phyloP scores from a whole-genome alignment of 2,113 vertebrate genomes.

The Colossoma macropomum region DNA sequence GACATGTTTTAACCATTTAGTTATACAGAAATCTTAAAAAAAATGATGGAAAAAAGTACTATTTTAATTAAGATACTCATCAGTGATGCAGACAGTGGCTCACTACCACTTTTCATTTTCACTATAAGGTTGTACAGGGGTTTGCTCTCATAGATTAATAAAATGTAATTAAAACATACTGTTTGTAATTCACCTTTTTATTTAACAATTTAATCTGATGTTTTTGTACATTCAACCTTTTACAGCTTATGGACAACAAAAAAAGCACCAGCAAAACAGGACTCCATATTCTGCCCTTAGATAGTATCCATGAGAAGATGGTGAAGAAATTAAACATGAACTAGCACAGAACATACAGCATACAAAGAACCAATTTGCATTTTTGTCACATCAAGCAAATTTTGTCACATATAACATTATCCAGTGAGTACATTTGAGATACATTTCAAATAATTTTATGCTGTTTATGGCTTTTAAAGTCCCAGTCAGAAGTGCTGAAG shows the following conservation, averaged over 20 bases:
- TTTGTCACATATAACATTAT: conserved; percentile 3
- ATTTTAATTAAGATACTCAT: too few relatives aligned
- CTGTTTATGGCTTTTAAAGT: background rate
- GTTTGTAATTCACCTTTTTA: conserved; percentile 16
- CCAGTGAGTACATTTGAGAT: background rate
- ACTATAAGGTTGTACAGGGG: too few relatives aligned
- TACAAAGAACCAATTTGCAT: background rate
- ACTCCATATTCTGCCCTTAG: background rate
- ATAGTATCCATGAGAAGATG: background rate
- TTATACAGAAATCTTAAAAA: too few relatives aligned
- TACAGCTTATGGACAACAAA: background rate
- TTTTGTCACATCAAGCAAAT: background rate
- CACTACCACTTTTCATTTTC: too few relatives aligned
- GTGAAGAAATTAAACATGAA: background rate
- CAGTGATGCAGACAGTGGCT: too few relatives aligned
- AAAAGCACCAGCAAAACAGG: conserved; percentile 2
- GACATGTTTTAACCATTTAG: too few relatives aligned
- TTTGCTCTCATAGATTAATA: background rate
- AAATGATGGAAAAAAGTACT: too few relatives aligned
- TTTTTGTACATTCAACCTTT: conserved; percentile 33
- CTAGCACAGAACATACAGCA: background rate
- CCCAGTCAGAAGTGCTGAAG: background rate
- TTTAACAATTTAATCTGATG: background rate
- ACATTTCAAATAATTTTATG: background rate
- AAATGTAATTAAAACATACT: background rate